These are phyloP conservation scores for Daphoenositta chrysoptera DNA, from an alignment of 2,113 vertebrate species.

Conservation along the genomic window DNA sequence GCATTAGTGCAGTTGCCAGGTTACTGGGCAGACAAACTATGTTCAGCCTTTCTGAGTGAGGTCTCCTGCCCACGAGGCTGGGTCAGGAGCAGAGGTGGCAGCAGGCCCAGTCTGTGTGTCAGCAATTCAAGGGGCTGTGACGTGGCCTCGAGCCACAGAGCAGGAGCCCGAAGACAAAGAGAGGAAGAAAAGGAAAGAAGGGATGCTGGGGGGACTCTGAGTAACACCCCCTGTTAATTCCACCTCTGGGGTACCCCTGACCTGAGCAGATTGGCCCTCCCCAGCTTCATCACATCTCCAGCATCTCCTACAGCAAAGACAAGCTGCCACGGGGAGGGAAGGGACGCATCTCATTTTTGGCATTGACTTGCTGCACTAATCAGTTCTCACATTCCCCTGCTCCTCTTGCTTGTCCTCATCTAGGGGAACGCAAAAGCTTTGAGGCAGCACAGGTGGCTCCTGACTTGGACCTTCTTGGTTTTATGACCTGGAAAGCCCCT, in stretches of 20 bases:
- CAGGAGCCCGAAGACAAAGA: neutral
- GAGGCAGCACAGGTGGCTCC: neutral
- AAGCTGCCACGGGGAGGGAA: neutral
- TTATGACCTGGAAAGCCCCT: neutral
- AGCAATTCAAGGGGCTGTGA: neutral
- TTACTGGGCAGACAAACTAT: slow-evolving; percentile 46
- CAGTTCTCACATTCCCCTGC: neutral
- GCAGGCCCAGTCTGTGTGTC: neutral
- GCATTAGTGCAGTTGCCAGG: slow-evolving; percentile 37
- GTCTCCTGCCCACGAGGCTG: neutral
- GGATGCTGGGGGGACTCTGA: neutral
- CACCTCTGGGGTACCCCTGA: neutral
- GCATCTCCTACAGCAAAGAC: neutral
- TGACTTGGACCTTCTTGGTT: neutral
- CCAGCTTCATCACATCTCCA: neutral
- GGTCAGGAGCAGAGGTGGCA: neutral
- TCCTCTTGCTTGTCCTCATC: neutral
- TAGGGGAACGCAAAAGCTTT: neutral
- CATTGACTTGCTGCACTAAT: neutral
- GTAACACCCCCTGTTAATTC: neutral
- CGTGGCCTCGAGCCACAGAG: neutral
- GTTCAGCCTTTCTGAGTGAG: neutral
- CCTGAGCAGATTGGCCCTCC: neutral
- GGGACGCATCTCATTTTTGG: rapidly evolving
- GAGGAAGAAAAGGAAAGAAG: neutral